A percentile compares a stretch with the other conserved stretches of the same genome.
Evolutionary conservation across 2,888 invertebrate species (phyloP).

Genomic region (Melipona beecheii): DNA sequence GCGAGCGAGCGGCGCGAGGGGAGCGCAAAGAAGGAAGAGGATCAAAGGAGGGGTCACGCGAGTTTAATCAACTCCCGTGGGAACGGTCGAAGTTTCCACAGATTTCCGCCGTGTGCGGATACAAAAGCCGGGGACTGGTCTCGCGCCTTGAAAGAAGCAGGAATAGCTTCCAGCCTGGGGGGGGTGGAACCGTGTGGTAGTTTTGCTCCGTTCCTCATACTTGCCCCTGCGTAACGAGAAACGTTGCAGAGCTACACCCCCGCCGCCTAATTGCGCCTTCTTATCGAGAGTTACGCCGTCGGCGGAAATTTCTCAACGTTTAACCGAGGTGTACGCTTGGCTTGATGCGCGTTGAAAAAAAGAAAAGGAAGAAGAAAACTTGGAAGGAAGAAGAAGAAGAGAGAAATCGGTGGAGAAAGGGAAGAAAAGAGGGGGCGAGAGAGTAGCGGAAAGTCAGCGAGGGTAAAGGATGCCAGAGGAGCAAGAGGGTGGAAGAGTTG

Average conservation of each 20-base stretch:
- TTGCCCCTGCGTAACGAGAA: conserved; percentile 26
- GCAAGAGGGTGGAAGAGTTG: conserved; percentile 18
- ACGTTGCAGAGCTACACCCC: conserved; percentile 2
- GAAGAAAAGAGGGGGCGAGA: conserved; percentile 26
- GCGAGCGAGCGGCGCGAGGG: background rate
- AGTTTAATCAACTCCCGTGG: conserved; percentile 53
- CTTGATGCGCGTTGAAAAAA: background rate
- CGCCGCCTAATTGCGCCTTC: conserved; percentile 48
- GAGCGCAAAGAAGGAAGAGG: conserved; percentile 16
- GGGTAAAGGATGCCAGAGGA: conserved; percentile 45
- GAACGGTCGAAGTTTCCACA: conserved; percentile 31
- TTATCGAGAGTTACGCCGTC: conserved; percentile 39
- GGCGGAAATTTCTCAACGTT: conserved; percentile 46
- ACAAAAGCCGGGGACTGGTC: conserved; percentile 16
- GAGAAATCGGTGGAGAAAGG: background rate
- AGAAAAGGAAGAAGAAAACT: background rate
- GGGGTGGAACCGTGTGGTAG: background rate
- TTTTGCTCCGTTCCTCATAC: background rate
- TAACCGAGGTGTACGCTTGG: conserved; percentile 21
- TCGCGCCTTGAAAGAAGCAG: conserved; percentile 1
- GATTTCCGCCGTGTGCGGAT: conserved; percentile 26
- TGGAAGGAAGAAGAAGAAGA: conserved; percentile 1
- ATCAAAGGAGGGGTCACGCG: conserved; percentile 34
- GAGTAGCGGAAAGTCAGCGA: conserved; percentile 49
- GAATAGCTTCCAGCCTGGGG: background rate